Evolutionary conservation across 37 sponge, comb jelly and placozoan species (phyloP), one percentile per base, ranked within the genome.

Genomic region (Chondrilla cf. caribensis): DNA sequence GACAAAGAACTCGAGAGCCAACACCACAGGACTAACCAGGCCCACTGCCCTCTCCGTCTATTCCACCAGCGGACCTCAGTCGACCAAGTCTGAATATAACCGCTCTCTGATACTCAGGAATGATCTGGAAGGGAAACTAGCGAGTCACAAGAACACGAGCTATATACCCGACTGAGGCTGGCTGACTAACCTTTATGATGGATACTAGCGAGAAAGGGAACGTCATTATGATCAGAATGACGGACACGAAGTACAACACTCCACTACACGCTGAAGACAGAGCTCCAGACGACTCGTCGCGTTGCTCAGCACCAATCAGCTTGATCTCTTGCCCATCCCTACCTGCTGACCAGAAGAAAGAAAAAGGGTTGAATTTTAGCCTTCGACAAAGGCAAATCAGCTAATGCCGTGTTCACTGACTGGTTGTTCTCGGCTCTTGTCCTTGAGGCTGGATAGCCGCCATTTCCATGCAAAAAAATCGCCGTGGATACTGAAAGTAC

Each of bases 81-180:
- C 98, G 81, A 19, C 98, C 98, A 22, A 98, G 90, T 77, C 96
- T 80, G 70, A 95, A 93, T 8, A 98, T 91, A 8, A 98, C 92
- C 4, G 96, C 98, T 33, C 96, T 57, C 81, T 95, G 90, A 77
- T 97, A 97, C 51, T 89, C 90, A 18, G 92, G 88, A 2, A 97
- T 83, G 28, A 90, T 67, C 90, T 93, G 51, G 51, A 47, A 11
- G 51, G 51, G 11, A 47, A 11, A n/a, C n/a, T n/a, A n/a, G n/a
- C n/a, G n/a, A n/a, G n/a, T n/a, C n/a, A n/a, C n/a, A n/a, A n/a
- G n/a, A n/a, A n/a, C n/a, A n/a, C n/a, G n/a, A n/a, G n/a, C n/a
- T n/a, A n/a, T n/a, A n/a, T n/a, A n/a, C n/a, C n/a, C n/a, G n/a
- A n/a, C n/a, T n/a, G n/a, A n/a, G n/a, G n/a, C n/a, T n/a, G n/a